Base-by-base conservation (phyloP, 2,113 vertebrate species). In the Peromyscus maniculatus region DNA sequence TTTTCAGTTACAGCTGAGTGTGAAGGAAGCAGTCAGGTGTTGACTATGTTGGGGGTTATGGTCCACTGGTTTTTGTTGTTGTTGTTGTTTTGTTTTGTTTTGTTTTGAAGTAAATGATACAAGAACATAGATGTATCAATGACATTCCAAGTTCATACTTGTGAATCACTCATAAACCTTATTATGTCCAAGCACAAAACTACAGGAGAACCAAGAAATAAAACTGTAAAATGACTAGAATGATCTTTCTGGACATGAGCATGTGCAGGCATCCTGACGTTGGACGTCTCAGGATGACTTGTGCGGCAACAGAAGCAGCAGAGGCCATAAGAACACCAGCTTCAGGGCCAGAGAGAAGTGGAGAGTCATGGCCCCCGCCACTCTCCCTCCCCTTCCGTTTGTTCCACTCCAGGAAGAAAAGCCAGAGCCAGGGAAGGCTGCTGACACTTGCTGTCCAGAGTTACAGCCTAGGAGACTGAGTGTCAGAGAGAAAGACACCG, bases 11-110 rank as follows among this genome's bases (percentile, higher is more conserved):
- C 7, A 13, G 24, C 5, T 15, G 11, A n/a, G 24, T 66, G 16
- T 21, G 3, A 5, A 13, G 4, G 49, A 2, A 10, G 1, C 1
- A 43, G 22, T 21, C 49, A 28, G n/a, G 3, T 39, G 1, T 21
- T 55, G 52, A 3, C 24, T 28, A 7, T 39, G 55, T 19, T 33
- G 5, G 36, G 13, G 5, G 10, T 59, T 82, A 10, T 8, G 62
- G 66, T 3, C 36, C 10, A 24, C 46, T 22, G 2, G 43, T 3
- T 43, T 43, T 43, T 43, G 3, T 43, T 43, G n/a, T 26, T 91
- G 49, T 46, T 77, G n/a, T 28, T 6, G 39, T 43, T 49, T 49
- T 43, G 3, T 43, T 43, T 26, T 91, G 49, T 46, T 77, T 28
- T 6, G 39, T 43, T 49, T 49, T 49, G 7, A 11, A 89, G 88